Evolutionary conservation across 2,797 vertebrate genomes (phyloP).

Genomic region (Gallirallus australis): DNA sequence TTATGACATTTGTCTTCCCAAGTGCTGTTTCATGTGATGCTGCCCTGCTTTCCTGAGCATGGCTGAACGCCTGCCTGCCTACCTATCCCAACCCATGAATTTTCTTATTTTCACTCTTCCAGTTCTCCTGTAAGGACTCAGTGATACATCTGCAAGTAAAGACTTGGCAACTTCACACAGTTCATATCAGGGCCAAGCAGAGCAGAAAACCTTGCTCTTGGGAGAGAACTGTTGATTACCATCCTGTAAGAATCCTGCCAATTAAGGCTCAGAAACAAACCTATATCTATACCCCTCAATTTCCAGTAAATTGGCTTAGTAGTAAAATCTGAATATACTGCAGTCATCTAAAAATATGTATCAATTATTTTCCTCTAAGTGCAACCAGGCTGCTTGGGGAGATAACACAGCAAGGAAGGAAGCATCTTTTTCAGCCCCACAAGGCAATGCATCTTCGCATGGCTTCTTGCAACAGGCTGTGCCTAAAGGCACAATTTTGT

Average conservation of each 20-base stretch:
- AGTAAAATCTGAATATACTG: neutral
- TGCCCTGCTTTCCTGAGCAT: no score
- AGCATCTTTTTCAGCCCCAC: neutral
- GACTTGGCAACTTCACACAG: neutral
- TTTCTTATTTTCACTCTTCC: no score
- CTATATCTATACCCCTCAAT: neutral
- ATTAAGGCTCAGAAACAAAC: neutral
- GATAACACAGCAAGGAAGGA: neutral
- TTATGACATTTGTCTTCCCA: no score
- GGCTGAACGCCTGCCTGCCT: no score
- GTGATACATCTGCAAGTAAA: neutral
- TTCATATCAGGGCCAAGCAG: neutral
- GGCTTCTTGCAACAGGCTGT: neutral
- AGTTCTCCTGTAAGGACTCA: neutral
- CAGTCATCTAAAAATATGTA: neutral
- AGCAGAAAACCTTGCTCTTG: neutral
- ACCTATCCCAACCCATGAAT: no score
- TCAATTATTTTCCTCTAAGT: neutral
- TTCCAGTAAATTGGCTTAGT: neutral
- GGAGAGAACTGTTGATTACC: neutral
- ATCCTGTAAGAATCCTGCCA: neutral
- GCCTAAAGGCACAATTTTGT: conserved; percentile 26
- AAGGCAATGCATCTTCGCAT: neutral
- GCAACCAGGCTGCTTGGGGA: neutral
- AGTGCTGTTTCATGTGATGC: no score